A percentile compares a stretch with the other conserved stretches of the same genome.
phyloP scores from a whole-genome alignment of 2,797 vertebrate species.

The Bovichtus diacanthus region DNA sequence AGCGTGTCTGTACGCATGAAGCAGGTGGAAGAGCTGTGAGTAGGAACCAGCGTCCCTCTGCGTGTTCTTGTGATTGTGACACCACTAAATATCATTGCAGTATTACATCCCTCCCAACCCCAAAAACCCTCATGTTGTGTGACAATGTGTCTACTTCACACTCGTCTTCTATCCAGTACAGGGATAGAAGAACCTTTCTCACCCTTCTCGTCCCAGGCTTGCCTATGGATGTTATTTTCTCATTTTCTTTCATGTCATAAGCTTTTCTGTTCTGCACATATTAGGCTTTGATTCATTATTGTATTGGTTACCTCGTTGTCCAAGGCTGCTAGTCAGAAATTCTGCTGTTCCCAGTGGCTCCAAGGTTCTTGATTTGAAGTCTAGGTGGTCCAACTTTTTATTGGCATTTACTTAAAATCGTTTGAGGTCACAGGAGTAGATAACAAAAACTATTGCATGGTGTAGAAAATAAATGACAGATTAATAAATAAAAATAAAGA shows the following conservation, averaged over 20 bases:
- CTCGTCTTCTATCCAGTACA: slow-evolving; percentile 73
- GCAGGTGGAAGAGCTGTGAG: slow-evolving; percentile 99
- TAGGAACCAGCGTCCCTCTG: slow-evolving; percentile 86
- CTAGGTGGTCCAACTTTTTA: background rate
- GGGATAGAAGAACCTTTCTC: slow-evolving; percentile 70
- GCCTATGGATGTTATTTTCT: slow-evolving; percentile 21
- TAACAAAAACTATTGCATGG: background rate
- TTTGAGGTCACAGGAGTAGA: background rate
- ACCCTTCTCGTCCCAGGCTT: slow-evolving; percentile 51
- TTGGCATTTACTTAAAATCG: background rate
- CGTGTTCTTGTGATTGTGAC: slow-evolving; percentile 71
- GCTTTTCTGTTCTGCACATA: background rate
- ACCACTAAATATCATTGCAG: slow-evolving; percentile 29
- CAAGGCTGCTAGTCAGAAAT: background rate
- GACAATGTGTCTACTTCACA: slow-evolving; percentile 23
- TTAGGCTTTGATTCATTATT: slow-evolving; percentile 5
- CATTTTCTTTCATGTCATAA: slow-evolving; percentile 11
- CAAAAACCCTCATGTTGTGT: slow-evolving; percentile 20
- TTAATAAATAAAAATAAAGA: background rate
- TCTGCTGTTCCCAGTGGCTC: background rate
- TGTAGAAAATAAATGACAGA: background rate
- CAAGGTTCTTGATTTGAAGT: background rate
- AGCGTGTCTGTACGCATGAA: slow-evolving; percentile 99
- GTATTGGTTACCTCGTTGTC: background rate
- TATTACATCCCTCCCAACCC: slow-evolving; percentile 2